A percentile compares a stretch with the other conserved stretches of the same genome.
phyloP scores from a whole-genome alignment of 2,797 vertebrate species.

The Amniataba percoides region DNA sequence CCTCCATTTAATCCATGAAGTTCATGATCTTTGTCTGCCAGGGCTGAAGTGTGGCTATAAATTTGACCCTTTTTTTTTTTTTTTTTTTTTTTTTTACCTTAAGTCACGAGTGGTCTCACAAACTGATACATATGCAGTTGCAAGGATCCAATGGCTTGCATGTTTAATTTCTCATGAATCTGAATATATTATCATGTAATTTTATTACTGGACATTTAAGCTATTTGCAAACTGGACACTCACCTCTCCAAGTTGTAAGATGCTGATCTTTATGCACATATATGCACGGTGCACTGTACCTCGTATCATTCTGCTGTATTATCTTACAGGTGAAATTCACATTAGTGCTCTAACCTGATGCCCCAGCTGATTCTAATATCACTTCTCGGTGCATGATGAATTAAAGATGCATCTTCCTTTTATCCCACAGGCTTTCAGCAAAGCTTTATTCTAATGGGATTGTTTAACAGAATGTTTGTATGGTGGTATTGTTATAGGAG shows the following conservation, averaged over 20 bases:
- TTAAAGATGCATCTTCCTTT: conserved; percentile 15
- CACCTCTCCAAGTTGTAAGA: not conserved
- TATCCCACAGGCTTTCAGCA: conserved; percentile 17
- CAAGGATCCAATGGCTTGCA: not conserved
- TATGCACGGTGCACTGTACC: not conserved
- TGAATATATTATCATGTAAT: not conserved
- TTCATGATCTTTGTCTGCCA: conserved; percentile 23
- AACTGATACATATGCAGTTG: conserved; percentile 23
- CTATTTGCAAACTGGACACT: conserved; percentile 3
- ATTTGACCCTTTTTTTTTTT: conserved; percentile 6
- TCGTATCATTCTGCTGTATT: not conserved
- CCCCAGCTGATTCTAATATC: not conserved
- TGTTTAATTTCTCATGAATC: conserved; percentile 8
- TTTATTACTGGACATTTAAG: not conserved
- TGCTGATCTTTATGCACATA: not conserved
- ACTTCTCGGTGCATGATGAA: conserved; percentile 13
- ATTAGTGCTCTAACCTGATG: conserved; percentile 2
- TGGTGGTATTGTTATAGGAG: conserved; percentile 1
- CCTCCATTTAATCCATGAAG: conserved; percentile 16
- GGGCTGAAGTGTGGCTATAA: conserved; percentile 13
- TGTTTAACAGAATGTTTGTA: conserved; percentile 17
- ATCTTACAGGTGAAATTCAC: conserved; percentile 6
- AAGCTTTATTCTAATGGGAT: conserved; percentile 12
- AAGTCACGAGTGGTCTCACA: conserved; percentile 32
- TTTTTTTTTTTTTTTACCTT: conserved; percentile 22